A percentile compares a stretch with the other conserved stretches of the same genome.
phyloP scores from a whole-genome alignment of 2,888 invertebrate genomes.

The Meliscaeva auricollis region DNA sequence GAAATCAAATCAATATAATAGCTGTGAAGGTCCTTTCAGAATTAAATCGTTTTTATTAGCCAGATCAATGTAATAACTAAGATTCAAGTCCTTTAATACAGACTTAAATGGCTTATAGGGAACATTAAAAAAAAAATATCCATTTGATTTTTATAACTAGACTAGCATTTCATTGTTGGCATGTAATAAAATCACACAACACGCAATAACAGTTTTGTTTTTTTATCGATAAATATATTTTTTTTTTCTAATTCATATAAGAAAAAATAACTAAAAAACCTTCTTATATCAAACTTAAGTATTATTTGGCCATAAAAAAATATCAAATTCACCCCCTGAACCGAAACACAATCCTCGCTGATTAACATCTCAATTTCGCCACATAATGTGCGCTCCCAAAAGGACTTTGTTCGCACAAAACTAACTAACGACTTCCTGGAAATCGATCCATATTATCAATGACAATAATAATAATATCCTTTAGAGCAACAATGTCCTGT shows the following conservation, averaged over 20 bases:
- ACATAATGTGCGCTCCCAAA: constrained; percentile 32
- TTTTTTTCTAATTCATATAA: no score
- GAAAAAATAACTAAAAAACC: no score
- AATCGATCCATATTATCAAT: constrained; percentile 62
- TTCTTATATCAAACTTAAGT: constrained; percentile 13
- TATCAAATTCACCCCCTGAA: constrained; percentile 38
- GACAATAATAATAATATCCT: constrained; percentile 50
- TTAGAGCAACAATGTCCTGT: constrained; percentile 45
- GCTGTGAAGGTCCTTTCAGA: not conserved
- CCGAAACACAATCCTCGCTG: constrained; percentile 48
- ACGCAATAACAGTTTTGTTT: constrained; percentile 9
- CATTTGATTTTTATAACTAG: constrained; percentile 4
- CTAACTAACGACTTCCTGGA: constrained; percentile 53
- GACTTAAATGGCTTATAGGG: not conserved
- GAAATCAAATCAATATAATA: not conserved
- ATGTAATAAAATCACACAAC: constrained; percentile 7
- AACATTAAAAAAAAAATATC: constrained; percentile 13
- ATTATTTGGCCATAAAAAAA: constrained; percentile 36
- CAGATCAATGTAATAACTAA: not conserved
- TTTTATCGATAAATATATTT: not conserved
- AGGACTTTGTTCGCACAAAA: constrained; percentile 39
- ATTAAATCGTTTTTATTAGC: not conserved
- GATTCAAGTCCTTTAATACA: not conserved
- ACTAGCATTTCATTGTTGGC: not conserved
- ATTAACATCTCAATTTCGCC: constrained; percentile 61